Evolutionary conservation across 2,113 vertebrate genomes (phyloP).

Genomic region (Channa maculata): DNA sequence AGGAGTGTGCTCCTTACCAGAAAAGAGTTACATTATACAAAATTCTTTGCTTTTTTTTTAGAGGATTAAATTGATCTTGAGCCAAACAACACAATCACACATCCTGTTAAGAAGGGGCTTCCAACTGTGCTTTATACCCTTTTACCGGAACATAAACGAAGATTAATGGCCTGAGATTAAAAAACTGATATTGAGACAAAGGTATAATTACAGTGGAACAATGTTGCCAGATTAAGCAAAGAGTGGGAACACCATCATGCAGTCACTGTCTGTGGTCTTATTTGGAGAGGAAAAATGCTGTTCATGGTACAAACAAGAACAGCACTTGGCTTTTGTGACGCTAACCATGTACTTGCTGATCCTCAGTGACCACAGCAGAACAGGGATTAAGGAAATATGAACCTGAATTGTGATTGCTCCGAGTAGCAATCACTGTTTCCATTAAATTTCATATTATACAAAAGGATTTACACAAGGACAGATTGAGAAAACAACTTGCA

Average conservation of each 20-base stretch:
- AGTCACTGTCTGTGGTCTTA: conserved; percentile 10
- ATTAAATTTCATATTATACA: too few relatives aligned
- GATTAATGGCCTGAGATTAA: conserved; percentile 3
- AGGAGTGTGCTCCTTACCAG: conserved; percentile 7
- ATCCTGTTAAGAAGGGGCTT: conserved; percentile 3
- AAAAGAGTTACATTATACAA: conserved; percentile 5
- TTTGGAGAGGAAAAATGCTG: conserved; percentile 12
- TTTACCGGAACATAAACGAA: conserved; percentile 18
- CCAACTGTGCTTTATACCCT: not conserved
- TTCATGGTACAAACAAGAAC: not conserved
- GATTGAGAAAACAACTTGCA: too few relatives aligned
- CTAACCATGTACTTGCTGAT: conserved; percentile 19
- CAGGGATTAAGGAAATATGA: too few relatives aligned
- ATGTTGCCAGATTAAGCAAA: conserved; percentile 7
- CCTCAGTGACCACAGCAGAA: not conserved
- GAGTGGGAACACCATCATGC: not conserved
- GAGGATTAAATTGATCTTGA: conserved; percentile 15
- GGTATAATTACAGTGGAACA: conserved; percentile 6
- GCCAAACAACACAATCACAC: not conserved
- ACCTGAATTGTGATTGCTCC: too few relatives aligned
- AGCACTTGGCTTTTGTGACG: conserved; percentile 8
- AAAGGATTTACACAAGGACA: too few relatives aligned
- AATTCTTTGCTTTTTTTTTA: conserved; percentile 3
- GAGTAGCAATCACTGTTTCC: too few relatives aligned
- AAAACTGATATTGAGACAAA: conserved; percentile 13